Evolutionary conservation across 2,888 invertebrate genomes (phyloP).

Genomic region (Nemoura dubitans): DNA sequence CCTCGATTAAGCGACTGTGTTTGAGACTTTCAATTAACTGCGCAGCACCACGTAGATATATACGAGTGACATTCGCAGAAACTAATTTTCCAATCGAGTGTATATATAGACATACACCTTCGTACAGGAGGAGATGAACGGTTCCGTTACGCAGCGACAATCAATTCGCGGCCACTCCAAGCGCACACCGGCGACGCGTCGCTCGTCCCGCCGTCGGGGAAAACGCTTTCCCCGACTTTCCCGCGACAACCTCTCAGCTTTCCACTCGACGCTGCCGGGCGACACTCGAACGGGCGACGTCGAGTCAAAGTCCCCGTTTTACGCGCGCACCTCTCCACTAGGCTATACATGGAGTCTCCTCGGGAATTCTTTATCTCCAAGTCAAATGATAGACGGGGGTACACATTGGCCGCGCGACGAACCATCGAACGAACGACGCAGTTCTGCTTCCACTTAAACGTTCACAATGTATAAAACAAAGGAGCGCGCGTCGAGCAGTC

Average conservation of each 20-base stretch:
- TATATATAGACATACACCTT: no score
- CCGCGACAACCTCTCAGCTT: background rate
- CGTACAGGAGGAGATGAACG: no score
- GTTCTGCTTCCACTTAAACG: background rate
- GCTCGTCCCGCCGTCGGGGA: background rate
- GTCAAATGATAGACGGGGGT: background rate
- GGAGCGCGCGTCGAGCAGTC: background rate
- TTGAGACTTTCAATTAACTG: no score
- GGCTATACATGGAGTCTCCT: background rate
- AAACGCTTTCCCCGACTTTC: background rate
- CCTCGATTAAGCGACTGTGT: no score
- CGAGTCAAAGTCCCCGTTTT: conserved; percentile 3
- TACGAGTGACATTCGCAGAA: no score
- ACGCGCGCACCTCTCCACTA: background rate
- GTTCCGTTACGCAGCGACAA: no score
- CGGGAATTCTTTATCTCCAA: background rate
- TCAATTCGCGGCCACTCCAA: no score
- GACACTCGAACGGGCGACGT: background rate
- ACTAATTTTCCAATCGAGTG: no score
- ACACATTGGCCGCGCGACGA: background rate
- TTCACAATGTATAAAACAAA: background rate
- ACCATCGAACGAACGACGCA: background rate
- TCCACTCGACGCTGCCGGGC: background rate
- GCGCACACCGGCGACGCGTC: background rate
- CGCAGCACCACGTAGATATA: no score